phyloP scores from a whole-genome alignment of 2,113 vertebrate genomes.

The Rhinichthys klamathensis region DNA sequence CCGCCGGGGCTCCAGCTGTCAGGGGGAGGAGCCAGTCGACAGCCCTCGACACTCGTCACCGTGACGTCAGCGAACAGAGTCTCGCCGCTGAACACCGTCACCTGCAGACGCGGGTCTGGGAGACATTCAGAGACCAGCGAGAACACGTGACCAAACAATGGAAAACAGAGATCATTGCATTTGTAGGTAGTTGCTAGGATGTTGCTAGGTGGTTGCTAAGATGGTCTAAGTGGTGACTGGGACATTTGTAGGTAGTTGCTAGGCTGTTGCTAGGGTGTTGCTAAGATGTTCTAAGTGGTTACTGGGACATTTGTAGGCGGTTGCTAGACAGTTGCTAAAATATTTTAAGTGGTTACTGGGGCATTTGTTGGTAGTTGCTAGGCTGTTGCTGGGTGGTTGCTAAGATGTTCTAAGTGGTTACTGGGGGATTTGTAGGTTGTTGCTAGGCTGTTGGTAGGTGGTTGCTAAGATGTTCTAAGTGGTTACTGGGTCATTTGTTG shows the following conservation, averaged over 20 bases:
- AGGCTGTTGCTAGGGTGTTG: too few species aligned
- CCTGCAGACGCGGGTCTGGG: constrained; percentile 88
- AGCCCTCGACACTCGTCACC: constrained; percentile 87
- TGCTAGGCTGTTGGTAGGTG: too few species aligned
- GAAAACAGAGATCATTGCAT: too few species aligned
- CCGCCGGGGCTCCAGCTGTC: constrained; percentile 71
- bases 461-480: neutral
- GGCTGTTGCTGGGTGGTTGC: too few species aligned
- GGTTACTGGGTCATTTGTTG: neutral
- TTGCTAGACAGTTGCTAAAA: neutral
- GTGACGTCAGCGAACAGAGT: constrained; percentile 87
- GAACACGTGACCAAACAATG: too few species aligned
- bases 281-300: neutral
- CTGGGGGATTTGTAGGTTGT: too few species aligned
- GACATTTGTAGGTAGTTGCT: neutral
- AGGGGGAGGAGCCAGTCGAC: constrained; percentile 83
- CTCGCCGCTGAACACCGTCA: constrained; percentile 88
- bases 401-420: too few species aligned
- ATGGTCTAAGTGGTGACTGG: neutral
- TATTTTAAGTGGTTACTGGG: too few species aligned
- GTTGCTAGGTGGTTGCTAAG: neutral
- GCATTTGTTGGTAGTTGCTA: neutral
- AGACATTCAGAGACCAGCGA: neutral
- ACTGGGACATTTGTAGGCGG: neutral
- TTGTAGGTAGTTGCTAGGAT: neutral